A percentile compares a stretch with the other conserved stretches of the same genome.
Evolutionary conservation across 2,797 vertebrate species (phyloP).

Genomic region (Mormyrus hasselquistii): DNA sequence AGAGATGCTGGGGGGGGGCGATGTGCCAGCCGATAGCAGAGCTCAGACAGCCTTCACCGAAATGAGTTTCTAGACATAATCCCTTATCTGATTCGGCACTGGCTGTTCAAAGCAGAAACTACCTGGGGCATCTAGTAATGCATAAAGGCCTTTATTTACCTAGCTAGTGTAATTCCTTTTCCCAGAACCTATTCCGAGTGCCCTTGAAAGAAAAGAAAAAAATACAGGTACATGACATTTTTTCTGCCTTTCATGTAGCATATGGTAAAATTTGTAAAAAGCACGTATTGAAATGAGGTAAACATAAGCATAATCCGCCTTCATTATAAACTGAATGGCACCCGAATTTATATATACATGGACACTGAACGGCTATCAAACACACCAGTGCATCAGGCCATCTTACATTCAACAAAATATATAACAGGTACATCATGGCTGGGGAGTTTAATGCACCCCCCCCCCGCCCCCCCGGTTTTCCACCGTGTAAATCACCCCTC

Average conservation of each 20-base stretch:
- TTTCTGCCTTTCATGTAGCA: slow-evolving; percentile 5
- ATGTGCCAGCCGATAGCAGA: not conserved
- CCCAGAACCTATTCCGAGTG: slow-evolving; percentile 1
- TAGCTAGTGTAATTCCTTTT: not conserved
- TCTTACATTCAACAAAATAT: not conserved
- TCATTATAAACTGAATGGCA: slow-evolving; percentile 6
- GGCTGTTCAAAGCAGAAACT: slow-evolving; percentile 16
- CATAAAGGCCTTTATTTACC: slow-evolving; percentile 8
- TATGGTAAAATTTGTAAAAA: not conserved
- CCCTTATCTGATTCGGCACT: slow-evolving; percentile 1
- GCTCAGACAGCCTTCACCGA: not conserved
- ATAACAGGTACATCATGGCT: not conserved
- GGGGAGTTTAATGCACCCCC: not conserved
- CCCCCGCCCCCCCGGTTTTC: not conserved
- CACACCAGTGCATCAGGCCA: not conserved
- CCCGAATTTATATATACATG: not conserved
- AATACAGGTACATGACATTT: not conserved
- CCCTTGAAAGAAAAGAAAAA: slow-evolving; percentile 1
- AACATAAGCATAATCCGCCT: not conserved
- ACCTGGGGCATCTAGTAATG: slow-evolving; percentile 8
- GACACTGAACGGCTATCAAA: not conserved
- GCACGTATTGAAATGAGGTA: not conserved
- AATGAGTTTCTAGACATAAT: not conserved
- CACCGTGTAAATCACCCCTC: slow-evolving; percentile 14
- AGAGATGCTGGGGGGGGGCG: not conserved